Percentiles rank a stretch among this genome's conserved stretches.
phyloP scores from a whole-genome alignment of 2,113 vertebrate genomes.

The Polypterus bichir region DNA sequence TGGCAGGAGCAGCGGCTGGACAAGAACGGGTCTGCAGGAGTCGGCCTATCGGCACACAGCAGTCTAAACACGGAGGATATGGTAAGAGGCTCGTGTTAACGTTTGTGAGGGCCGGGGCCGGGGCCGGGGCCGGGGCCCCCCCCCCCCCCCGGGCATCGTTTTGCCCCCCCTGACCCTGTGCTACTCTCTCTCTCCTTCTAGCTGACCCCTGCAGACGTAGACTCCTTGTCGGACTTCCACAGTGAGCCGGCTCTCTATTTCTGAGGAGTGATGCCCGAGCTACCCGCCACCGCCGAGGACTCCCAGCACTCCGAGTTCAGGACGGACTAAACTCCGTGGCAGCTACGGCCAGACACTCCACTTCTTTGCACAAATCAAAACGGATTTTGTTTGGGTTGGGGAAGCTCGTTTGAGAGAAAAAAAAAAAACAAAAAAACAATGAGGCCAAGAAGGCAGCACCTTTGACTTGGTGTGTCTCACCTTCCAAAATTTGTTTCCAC shows the following conservation, averaged over 20 bases:
- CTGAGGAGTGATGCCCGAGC: constrained; percentile 39
- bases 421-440: too few relatives aligned
- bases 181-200: constrained; percentile 27
- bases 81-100: constrained; percentile 47
- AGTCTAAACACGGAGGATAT: constrained; percentile 49
- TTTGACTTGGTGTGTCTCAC: too few relatives aligned
- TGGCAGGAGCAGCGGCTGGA: constrained; percentile 77
- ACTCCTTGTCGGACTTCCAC: constrained; percentile 77
- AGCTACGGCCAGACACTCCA: too few relatives aligned
- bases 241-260: constrained; percentile 93
- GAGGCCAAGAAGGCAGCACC: too few relatives aligned
- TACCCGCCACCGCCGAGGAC: neutral
- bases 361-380: too few relatives aligned
- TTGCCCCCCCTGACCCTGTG: neutral
- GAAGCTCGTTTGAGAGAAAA: too few relatives aligned
- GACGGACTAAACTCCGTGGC: too few relatives aligned
- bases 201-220: constrained; percentile 80
- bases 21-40: constrained; percentile 30
- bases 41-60: constrained; percentile 23
- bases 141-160: neutral
- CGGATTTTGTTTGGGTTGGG: too few relatives aligned
- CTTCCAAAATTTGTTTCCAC: too few relatives aligned
- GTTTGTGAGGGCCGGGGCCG: neutral
- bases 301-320: too few relatives aligned
- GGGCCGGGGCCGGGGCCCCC: neutral